These are phyloP conservation scores for Cinclus mexicanus DNA, from an alignment of 2,113 vertebrate genomes.

Conservation along the genomic window DNA sequence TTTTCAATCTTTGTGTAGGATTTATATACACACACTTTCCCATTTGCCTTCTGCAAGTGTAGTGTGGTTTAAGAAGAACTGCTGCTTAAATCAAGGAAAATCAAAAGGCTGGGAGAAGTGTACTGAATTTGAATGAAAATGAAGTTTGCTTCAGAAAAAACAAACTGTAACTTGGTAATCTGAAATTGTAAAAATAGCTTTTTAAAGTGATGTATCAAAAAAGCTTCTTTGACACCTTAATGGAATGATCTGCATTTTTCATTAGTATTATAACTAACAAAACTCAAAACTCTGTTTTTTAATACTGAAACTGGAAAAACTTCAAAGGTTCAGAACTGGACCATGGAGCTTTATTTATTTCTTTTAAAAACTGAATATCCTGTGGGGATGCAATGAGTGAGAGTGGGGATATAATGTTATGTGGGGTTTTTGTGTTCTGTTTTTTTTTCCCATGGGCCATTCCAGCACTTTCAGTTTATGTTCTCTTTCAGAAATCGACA, in stretches of 20 bases:
- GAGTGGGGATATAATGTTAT: background rate
- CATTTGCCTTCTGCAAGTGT: background rate
- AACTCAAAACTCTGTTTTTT: background rate
- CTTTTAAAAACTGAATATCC: background rate
- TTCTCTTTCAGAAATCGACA: background rate
- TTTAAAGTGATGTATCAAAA: background rate
- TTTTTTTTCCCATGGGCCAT: background rate
- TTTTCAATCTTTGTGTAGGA: background rate
- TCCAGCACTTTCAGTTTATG: background rate
- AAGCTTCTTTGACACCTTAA: background rate
- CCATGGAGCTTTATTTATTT: accelerated
- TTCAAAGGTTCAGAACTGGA: background rate
- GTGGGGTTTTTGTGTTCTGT: accelerated
- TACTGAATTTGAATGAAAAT: background rate
- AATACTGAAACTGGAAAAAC: background rate
- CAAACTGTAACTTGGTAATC: accelerated
- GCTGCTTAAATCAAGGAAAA: background rate
- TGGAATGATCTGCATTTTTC: background rate
- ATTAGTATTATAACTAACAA: background rate
- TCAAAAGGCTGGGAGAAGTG: background rate
- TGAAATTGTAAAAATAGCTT: background rate
- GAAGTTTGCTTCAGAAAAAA: background rate
- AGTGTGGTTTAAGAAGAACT: background rate
- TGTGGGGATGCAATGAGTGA: background rate
- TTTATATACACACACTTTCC: background rate